These are phyloP conservation scores for Amphipoea oculea DNA, from an alignment of 2,888 invertebrate genomes.

Conservation along the genomic window DNA sequence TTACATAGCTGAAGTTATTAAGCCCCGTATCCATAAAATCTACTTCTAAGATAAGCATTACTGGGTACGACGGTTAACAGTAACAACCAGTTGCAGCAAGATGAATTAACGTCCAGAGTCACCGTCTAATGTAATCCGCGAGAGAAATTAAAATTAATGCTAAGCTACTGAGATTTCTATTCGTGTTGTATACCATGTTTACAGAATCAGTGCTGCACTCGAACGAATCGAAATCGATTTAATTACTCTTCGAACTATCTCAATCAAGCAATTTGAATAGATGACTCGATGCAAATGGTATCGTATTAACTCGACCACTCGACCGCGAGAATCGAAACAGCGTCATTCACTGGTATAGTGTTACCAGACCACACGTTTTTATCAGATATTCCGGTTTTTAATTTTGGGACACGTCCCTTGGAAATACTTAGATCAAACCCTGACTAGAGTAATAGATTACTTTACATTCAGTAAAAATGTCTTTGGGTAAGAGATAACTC, in stretches of 20 bases:
- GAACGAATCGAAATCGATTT: slow-evolving; percentile 68
- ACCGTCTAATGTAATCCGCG: slow-evolving; percentile 21
- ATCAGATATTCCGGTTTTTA: slow-evolving; percentile 20
- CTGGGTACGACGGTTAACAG: slow-evolving; percentile 6
- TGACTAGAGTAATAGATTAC: not conserved
- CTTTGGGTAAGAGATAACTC: not conserved
- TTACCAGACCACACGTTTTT: slow-evolving; percentile 16
- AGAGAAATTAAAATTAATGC: slow-evolving; percentile 54
- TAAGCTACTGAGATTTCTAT: slow-evolving; percentile 45
- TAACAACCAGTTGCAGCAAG: slow-evolving; percentile 25
- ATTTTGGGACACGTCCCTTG: not conserved
- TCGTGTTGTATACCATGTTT: slow-evolving; percentile 47
- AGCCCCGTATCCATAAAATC: slow-evolving; percentile 10
- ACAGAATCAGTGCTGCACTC: slow-evolving; percentile 53
- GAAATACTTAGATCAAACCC: not conserved
- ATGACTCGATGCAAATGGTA: slow-evolving; percentile 70
- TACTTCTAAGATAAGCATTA: slow-evolving; percentile 16
- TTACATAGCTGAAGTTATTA: slow-evolving; percentile 14
- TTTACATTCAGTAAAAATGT: not conserved
- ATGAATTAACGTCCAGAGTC: slow-evolving; percentile 29
- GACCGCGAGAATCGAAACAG: slow-evolving; percentile 71
- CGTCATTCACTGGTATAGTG: slow-evolving; percentile 68
- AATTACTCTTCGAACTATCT: slow-evolving; percentile 74
- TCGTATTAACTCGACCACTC: slow-evolving; percentile 74
- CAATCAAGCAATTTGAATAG: slow-evolving; percentile 72